Percentiles rank a stretch among this genome's conserved stretches.
Conservation (phyloP, 2,113 vertebrate species). For the Protomyctophum bolini region DNA sequence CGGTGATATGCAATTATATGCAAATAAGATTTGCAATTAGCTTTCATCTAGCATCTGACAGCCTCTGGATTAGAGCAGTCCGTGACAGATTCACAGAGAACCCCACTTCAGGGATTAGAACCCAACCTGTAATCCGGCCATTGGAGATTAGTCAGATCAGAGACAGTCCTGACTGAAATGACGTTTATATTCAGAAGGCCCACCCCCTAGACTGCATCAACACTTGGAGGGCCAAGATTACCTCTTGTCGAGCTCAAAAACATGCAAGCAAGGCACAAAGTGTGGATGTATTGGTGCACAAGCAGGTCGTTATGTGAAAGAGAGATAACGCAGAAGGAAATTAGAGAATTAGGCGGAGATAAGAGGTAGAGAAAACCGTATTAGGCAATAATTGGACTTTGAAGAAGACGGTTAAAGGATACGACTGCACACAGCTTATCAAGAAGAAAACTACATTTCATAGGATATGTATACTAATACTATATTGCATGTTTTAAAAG, state of each 20-base stretch:
- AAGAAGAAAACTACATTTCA: background rate
- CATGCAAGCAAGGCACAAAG: slow-evolving; percentile 44
- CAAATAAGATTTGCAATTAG: slow-evolving; percentile 73
- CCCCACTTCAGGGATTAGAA: slow-evolving; percentile 71
- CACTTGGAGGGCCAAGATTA: slow-evolving; percentile 60
- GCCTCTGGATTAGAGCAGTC: slow-evolving; percentile 66
- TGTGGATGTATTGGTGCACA: background rate
- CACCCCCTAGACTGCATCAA: slow-evolving; percentile 46
- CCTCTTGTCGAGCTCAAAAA: slow-evolving; percentile 45
- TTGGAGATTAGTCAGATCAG: slow-evolving; percentile 75
- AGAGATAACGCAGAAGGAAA: slow-evolving; percentile 45
- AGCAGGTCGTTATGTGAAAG: slow-evolving; percentile 15
- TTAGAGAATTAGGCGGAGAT: slow-evolving; percentile 15
- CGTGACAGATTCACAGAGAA: slow-evolving; percentile 63
- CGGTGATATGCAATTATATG: slow-evolving; percentile 62
- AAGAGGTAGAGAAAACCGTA: slow-evolving; percentile 34
- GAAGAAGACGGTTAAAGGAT: slow-evolving; percentile 4
- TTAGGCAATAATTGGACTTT: slow-evolving; percentile 67
- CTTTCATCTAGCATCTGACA: slow-evolving; percentile 76
- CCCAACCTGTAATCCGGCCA: slow-evolving; percentile 74
- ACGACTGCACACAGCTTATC: background rate
- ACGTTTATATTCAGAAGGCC: slow-evolving; percentile 62
- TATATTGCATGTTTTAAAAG: slow-evolving; percentile 7
- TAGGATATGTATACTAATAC: slow-evolving; percentile 2
- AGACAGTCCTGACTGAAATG: slow-evolving; percentile 68